Base-by-base conservation (phyloP, 2,113 vertebrate species). In the Grantiella picta region DNA sequence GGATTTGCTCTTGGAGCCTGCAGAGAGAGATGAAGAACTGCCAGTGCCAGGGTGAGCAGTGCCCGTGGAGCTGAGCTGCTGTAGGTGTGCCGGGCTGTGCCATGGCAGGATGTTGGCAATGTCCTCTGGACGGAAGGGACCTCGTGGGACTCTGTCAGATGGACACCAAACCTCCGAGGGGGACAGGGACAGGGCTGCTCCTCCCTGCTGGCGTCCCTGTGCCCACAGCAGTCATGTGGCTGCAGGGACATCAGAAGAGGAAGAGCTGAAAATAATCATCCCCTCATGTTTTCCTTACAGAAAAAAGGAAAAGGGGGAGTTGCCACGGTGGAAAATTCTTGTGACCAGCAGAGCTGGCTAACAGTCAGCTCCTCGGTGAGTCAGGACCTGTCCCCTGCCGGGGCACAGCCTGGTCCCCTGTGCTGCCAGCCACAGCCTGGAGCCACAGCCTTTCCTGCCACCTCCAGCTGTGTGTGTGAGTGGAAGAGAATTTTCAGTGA, bases 231-330 rank as follows among this genome's bases (percentile, higher is more conserved):
- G 0, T 92, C 96, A 93, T 52, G 64, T 56, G 94, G 81, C 83
- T 60, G 24, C 66, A 7, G 65, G 84, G 72, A 31, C 25, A 5
- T 28, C 4, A 17, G 52, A 93, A 84, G 80, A 94, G 96, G 90
- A 95, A 95, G 79, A n/a, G n/a, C 92, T 97, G 88, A 87, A 93
- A 96, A 96, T 95, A 95, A 84, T 93, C 18, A 0, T 71, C 52
- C 47, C 35, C 70, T 95, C 91, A 93, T 81, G 40, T 90, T 87
- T 95, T 95, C 97, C 95, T 75, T 63, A 15, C 33, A 12, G n/a
- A 17, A 57, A 84, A 38, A 38, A 38, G 38, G 38, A 38, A 11
- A 38, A 11, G 15, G 47, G 15, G 54, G 59, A 89, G 40, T 70
- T 92, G 65, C 69, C 28, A 17, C 40, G 1, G 5, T 31, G 80